Evolutionary conservation across 2,888 invertebrate genomes (phyloP), one percentile per base, ranked within the genome.

Genomic region (Melinaea marsaeus): DNA sequence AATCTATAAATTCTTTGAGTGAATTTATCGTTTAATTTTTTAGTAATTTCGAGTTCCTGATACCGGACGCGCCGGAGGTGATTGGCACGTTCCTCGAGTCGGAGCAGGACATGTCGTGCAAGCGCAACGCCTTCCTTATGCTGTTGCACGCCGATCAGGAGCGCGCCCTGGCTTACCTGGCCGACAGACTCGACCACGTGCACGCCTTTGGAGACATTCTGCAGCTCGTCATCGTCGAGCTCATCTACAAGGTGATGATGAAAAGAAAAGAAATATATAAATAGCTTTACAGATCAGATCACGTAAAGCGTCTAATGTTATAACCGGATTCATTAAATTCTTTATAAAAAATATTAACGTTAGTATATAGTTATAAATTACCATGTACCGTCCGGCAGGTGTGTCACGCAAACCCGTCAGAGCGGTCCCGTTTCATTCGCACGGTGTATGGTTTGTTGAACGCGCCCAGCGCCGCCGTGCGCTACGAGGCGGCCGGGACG

Each of bases 41-140:
- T 78, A 95, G 96, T 72, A 99, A 99, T 87, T 99, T 99, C 85
- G 99, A 99, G 80, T 98, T 98, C 90, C 92, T 99, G 55, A 99
- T 99, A 76, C 99, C 99, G 0, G 99, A 99, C 86, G 99, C 99
- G 0, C 99, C 99, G 0, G 99, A 99, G 84, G 88, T 99, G 69
- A 95, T 99, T 63, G 97, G 97, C 3, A 96, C 94, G 72, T 98
- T 98, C 88, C 91, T 99, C 74, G 99, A 99, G 77, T 94, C 95
- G 0, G 99, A 99, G 79, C 98, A 99, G 84, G 99, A 99, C 80
- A 99, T 99, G 96, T 98, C 98, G 0, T 99, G 99, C 89, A 98
- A 99, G 85, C 92, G 99, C 65, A 99, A 99, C 84, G 99, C 99
- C 0, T 99, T 99, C 88, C 94, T 99, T 71, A 99, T 99, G 99